Conservation (phyloP, 2,797 vertebrate species). For the Cynopterus sphinx region DNA sequence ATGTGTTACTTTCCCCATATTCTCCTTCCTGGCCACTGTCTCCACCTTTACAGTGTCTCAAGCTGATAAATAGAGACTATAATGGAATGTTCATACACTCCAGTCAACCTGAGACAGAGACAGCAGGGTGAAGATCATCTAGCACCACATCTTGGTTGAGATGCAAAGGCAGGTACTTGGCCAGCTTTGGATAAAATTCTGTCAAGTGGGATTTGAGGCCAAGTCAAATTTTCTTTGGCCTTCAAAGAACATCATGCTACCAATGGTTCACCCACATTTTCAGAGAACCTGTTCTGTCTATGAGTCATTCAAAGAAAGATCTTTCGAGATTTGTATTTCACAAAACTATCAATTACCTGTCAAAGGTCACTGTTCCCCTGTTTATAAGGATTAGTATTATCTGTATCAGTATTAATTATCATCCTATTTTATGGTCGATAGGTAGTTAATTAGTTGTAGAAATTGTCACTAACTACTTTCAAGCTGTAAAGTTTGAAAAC, state of each 20-base stretch:
- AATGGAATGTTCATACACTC: background rate
- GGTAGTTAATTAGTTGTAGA: background rate
- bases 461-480: slow-evolving; percentile 13
- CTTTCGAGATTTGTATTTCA: slow-evolving; percentile 40
- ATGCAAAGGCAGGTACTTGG: background rate
- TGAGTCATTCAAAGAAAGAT: slow-evolving; percentile 8
- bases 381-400: background rate
- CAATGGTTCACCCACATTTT: slow-evolving; percentile 1
- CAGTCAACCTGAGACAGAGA: background rate
- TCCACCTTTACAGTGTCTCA: background rate
- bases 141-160: background rate
- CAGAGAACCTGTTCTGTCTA: slow-evolving; percentile 7
- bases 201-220: background rate
- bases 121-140: background rate
- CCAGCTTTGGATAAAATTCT: background rate
- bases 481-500: slow-evolving; percentile 33
- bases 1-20: background rate
- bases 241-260: background rate
- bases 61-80: background rate
- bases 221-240: background rate
- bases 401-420: background rate
- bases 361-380: background rate
- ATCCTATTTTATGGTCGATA: background rate
- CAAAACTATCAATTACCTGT: background rate
- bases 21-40: background rate